These are phyloP conservation scores for Lordiphosa fenestrarum DNA, from an alignment of 2,888 invertebrate species.

Conservation along the genomic window DNA sequence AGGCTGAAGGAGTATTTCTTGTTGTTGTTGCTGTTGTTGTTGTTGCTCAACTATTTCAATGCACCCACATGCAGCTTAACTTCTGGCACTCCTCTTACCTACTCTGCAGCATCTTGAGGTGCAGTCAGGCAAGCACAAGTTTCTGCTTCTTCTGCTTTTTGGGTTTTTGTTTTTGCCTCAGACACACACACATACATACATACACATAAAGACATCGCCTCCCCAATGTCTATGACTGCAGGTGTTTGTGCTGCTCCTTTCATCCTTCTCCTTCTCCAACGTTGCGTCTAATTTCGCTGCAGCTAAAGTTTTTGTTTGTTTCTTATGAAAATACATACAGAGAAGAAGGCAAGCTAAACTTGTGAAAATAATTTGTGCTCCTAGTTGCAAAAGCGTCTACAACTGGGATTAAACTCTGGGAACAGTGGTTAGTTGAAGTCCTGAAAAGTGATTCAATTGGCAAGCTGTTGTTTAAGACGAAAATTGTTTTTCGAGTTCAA, in stretches of 20 bases:
- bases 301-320: constrained; percentile 71
- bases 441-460: constrained; percentile 12
- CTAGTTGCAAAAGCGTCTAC: constrained; percentile 36
- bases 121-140: constrained; percentile 38
- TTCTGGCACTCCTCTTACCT: constrained; percentile 9
- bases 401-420: constrained; percentile 15
- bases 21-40: constrained; percentile 3
- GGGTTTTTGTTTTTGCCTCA: constrained; percentile 6
- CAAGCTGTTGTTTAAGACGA: neutral
- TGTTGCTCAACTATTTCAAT: constrained; percentile 60
- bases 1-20: constrained; percentile 8
- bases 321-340: constrained; percentile 57
- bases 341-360: constrained; percentile 44
- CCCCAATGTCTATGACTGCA: constrained; percentile 58
- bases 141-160: constrained; percentile 6
- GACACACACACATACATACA: constrained; percentile 2
- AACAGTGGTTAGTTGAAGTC: constrained; percentile 23
- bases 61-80: constrained; percentile 54
- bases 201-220: constrained; percentile 15
- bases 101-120: constrained; percentile 47
- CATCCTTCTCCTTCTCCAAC: constrained; percentile 3
- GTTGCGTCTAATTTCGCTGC: constrained; percentile 60
- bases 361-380: constrained; percentile 61
- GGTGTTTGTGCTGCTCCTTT: constrained; percentile 49
- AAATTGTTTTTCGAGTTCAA: too few relatives aligned